Evolutionary conservation across 2,113 vertebrate genomes (phyloP).

Genomic region (Ictalurus punctatus): DNA sequence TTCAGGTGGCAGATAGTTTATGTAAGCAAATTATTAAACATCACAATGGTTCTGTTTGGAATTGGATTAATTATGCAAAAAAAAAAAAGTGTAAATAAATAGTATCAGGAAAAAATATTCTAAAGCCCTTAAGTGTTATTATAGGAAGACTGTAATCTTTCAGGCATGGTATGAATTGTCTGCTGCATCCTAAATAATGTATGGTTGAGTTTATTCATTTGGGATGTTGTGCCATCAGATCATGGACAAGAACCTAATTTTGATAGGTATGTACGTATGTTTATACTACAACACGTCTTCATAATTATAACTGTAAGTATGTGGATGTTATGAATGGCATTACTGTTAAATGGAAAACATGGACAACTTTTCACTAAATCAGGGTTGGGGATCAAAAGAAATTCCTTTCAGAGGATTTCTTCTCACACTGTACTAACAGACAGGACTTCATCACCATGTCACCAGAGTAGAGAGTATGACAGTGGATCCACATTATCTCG

Average conservation of each 20-base stretch:
- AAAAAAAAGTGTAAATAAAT: conserved; percentile 58
- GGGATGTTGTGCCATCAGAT: conserved; percentile 25
- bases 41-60: conserved; percentile 57
- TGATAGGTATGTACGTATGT: neutral
- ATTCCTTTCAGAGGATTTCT: neutral
- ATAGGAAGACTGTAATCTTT: conserved; percentile 30
- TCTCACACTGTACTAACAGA: neutral
- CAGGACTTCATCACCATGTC: neutral
- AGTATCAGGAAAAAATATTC: conserved; percentile 34
- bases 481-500: conserved; percentile 16
- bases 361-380: neutral
- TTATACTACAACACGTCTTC: neutral
- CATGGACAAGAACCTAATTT: neutral
- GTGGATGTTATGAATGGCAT: neutral
- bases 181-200: conserved; percentile 24
- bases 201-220: conserved; percentile 26
- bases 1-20: conserved; percentile 53
- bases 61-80: conserved; percentile 56
- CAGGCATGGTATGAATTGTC: conserved; percentile 14
- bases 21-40: conserved; percentile 62
- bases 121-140: conserved; percentile 15
- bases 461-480: neutral
- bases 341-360: neutral
- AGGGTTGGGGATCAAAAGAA: conserved; percentile 24
- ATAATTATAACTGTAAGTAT: neutral